Base-by-base conservation (phyloP, 2,888 invertebrate species). In the Sarcophaga subvicina region DNA sequence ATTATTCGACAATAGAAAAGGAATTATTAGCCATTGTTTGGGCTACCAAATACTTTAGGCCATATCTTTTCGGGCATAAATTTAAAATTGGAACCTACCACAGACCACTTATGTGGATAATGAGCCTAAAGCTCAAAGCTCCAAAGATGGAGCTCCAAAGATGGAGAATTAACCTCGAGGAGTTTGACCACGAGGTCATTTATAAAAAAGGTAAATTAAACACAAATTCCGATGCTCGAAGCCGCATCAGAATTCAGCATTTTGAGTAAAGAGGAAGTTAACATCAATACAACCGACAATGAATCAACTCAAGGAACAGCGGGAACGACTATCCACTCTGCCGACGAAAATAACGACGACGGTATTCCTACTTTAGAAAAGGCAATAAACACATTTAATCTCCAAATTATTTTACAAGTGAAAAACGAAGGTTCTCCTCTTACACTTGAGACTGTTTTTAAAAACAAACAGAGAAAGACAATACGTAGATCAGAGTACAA, bases 1-100 rank as follows among this genome's bases (percentile, higher is more conserved):
- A 89, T 22, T 91, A 91, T 54, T 88, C 88, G 2, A 89, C 90
- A 0, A 90, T 86, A 10, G 86, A 86, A 47, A 83, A 83, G 22
- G 79, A 86, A 8, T 8, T 37, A 8, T 37, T 37, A 37, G 8
- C 37, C 8, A 1, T 37, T 37, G 6, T 37, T 37, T 37, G 37
- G 37, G 37, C 37, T 1, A 37, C 37, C 6, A 37, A 37, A 73
- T 73, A 49, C 2, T 64, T 64, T 6, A 20, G 80, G 8, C 76
- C 76, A 0, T 80, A 85, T 47, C n/a, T 22, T n/a, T 20, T 27
- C 27, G 27, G 37, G 6, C 8, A 37, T 37, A 66, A 66, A 37
- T 66, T 80, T 45, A n/a, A 47, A 17, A 66, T 80, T 11, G 37
- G 59, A 5, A 80, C 80, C 1, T 67, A 66, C n/a, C 66, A 72